These are phyloP conservation scores for Procambarus virginalis DNA, from an alignment of 1,140 invertebrate species.

Conservation along the genomic window DNA sequence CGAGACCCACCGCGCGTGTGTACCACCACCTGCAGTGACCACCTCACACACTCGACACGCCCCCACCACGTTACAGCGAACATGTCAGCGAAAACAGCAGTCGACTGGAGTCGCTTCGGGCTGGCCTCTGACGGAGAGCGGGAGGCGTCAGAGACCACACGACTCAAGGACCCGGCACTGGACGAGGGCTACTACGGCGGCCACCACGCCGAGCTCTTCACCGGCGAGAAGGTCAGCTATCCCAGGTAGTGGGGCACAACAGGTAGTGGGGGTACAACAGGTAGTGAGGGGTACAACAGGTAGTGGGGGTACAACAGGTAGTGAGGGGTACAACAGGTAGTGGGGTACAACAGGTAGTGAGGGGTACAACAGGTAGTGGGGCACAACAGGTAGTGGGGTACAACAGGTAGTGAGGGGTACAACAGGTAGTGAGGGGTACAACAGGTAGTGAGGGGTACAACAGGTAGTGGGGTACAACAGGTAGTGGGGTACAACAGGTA, in stretches of 20 bases:
- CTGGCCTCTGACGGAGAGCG: constrained; percentile 39
- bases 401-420: no score
- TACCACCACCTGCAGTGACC: no score
- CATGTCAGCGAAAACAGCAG: constrained; percentile 35
- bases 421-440: no score
- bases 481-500: no score
- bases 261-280: not conserved
- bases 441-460: no score
- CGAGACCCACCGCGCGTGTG: no score
- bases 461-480: no score
- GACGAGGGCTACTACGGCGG: constrained; percentile 60
- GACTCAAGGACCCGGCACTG: constrained; percentile 57
- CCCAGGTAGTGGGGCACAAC: no score
- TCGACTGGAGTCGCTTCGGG: constrained; percentile 59
- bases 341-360: not conserved
- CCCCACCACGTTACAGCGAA: not conserved
- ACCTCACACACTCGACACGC: no score
- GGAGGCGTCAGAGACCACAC: constrained; percentile 47
- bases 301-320: not conserved
- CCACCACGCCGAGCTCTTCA: constrained; percentile 52
- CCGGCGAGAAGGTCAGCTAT: constrained; percentile 55
- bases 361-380: no score
- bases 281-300: not conserved
- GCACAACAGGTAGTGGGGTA: no score
- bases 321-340: no score